Evolutionary conservation across 2,888 invertebrate species (phyloP).

Genomic region (Eupsilia transversa): DNA sequence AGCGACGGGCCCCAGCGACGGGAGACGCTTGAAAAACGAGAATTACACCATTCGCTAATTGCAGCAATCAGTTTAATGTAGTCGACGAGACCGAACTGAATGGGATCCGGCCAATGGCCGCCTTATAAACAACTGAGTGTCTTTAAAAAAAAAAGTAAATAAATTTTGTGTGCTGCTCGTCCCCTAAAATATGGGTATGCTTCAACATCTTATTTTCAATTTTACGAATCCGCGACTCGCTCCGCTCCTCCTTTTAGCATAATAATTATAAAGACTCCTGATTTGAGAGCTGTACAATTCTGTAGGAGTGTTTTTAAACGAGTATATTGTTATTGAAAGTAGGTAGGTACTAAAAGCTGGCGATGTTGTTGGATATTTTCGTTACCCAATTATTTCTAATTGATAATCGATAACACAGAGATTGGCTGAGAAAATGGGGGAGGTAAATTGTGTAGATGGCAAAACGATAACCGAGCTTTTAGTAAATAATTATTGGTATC

Average conservation of each 20-base stretch:
- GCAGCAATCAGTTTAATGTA: conserved; percentile 90
- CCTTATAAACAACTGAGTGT: conserved; percentile 79
- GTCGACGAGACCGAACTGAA: conserved; percentile 86
- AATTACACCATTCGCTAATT: conserved; percentile 90
- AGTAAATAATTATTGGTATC: conserved; percentile 51
- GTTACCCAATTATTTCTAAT: conserved; percentile 61
- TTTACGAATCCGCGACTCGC: conserved; percentile 33
- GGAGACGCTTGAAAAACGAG: conserved; percentile 87
- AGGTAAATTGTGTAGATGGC: conserved; percentile 32
- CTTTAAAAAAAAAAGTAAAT: conserved; percentile 68
- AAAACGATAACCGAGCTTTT: conserved; percentile 37
- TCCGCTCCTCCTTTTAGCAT: conserved; percentile 38
- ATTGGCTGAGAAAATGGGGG: conserved; percentile 28
- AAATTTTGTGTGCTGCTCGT: conserved; percentile 57
- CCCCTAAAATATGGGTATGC: conserved; percentile 58
- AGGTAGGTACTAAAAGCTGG: conserved; percentile 35
- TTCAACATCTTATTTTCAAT: conserved; percentile 63
- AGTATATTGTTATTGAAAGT: conserved; percentile 62
- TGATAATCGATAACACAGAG: conserved; percentile 56
- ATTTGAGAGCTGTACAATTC: conserved; percentile 56
- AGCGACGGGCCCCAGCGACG: conserved; percentile 65
- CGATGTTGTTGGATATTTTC: conserved; percentile 52
- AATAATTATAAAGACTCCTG: conserved; percentile 60
- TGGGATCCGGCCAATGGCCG: conserved; percentile 80
- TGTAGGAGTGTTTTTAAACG: conserved; percentile 54